A percentile compares a stretch with the other conserved stretches of the same genome.
These are phyloP conservation scores for Rhinatrema bivittatum DNA, from an alignment of 2,797 vertebrate genomes.

Conservation along the genomic window DNA sequence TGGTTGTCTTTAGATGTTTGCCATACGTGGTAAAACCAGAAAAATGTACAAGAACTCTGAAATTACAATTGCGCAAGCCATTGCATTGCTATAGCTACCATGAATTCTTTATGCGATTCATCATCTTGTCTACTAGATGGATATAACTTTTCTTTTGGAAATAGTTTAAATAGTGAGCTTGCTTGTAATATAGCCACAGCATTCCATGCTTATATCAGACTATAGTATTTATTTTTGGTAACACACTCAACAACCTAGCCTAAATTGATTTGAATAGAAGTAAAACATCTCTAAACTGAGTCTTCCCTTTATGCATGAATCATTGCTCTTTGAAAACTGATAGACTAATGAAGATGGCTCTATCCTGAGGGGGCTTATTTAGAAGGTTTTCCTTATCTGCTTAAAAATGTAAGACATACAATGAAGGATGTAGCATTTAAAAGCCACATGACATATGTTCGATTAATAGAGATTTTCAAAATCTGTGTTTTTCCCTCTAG, in stretches of 20 bases:
- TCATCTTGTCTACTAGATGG: no score
- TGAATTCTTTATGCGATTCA: no score
- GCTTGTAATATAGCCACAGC: conserved; percentile 10
- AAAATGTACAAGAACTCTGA: conserved; percentile 26
- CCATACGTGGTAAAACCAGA: conserved; percentile 19
- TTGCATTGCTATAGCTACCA: conserved; percentile 14
- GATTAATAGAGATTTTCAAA: no score
- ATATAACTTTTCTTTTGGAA: conserved; percentile 9
- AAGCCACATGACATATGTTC: neutral
- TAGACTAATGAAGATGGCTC: conserved; percentile 24
- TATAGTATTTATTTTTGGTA: no score
- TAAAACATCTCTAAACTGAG: no score
- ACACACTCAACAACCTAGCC: no score
- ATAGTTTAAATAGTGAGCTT: conserved; percentile 9
- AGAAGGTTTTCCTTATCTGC: neutral
- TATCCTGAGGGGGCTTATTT: conserved; percentile 14
- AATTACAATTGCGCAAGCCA: conserved; percentile 16
- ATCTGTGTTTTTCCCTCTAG: no score
- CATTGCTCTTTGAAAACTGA: no score
- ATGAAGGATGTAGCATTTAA: neutral
- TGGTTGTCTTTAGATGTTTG: conserved; percentile 25
- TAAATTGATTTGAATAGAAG: no score
- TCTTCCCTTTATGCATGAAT: no score
- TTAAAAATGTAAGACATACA: no score
- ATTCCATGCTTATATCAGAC: no score